These are phyloP conservation scores for Drymodes brunneopygia DNA, from an alignment of 2,113 vertebrate genomes.

Conservation along the genomic window DNA sequence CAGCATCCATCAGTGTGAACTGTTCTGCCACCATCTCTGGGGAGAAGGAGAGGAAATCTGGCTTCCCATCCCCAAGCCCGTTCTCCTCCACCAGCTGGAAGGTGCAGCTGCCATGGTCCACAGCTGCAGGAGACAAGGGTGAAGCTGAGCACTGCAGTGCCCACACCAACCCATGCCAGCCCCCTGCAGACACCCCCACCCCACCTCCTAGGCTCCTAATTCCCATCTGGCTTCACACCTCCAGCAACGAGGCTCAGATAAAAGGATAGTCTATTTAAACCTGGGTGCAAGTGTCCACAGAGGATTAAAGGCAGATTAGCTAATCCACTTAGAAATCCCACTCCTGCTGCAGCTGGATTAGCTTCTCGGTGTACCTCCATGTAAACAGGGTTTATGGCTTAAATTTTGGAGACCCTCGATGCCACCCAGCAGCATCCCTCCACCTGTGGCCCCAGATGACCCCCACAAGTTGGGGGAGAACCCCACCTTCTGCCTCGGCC, in stretches of 20 bases:
- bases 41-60: conserved; percentile 86
- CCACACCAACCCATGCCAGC: background rate
- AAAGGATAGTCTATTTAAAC: background rate
- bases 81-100: conserved; percentile 84
- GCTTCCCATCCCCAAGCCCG: conserved; percentile 79
- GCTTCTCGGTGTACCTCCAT: background rate
- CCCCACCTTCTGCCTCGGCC: conserved; percentile 79
- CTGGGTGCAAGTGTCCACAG: background rate
- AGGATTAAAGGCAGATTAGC: conserved; percentile 12
- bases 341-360: background rate
- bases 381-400: background rate
- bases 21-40: conserved; percentile 94
- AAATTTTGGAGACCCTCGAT: background rate
- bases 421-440: background rate
- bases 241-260: background rate
- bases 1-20: conserved; percentile 97
- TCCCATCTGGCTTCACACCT: background rate
- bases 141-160: background rate
- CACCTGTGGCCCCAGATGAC: background rate
- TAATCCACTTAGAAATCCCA: background rate
- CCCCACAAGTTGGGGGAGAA: rapidly evolving
- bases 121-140: background rate
- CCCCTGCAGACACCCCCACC: background rate
- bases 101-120: conserved; percentile 78
- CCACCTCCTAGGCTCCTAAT: background rate